Base-by-base conservation (phyloP, 2,888 invertebrate genomes). In the Zaprionus lineosus region DNA sequence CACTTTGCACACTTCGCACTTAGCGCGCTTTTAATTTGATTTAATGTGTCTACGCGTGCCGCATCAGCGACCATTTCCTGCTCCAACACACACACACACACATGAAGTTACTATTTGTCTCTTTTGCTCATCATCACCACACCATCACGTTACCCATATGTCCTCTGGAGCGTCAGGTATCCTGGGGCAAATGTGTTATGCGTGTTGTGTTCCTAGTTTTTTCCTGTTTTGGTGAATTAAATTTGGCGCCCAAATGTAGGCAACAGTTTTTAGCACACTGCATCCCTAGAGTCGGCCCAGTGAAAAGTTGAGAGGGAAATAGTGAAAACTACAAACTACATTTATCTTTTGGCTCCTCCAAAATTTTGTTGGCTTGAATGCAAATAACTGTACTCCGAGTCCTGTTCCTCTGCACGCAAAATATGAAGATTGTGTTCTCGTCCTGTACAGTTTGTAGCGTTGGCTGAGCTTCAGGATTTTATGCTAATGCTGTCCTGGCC, bases 11-110 rank as follows among this genome's bases (percentile, higher is more conserved):
- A 60, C 66, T 71, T 71, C 44, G 65, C 68, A 69, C 65, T 79
- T 78, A 68, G 74, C 74, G 66, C 65, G 71, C 74, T 77, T 86
- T 86, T 85, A 84, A 84, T 84, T 84, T 84, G 86, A 84, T 84
- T 86, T 86, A 84, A 84, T 79, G 81, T 67, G 76, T 79, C 83
- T 82, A 76, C 61, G 79, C 79, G 84, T 73, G 74, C 61, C 65
- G 51, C 60, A 37, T 58, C 68, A 55, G 39, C 48, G 52, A 63
- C 55, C 47, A 34, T 44, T 56, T 46, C 50, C 48, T 19, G 33
- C 60, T 36, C 44, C 6, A 44, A 52, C 29, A 7, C 61, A 24
- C 55, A 3, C 29, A 3, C 26, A 6, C 11, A 1, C 29, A 24
- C 29, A 7, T 56, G 26, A 51, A 3, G 19, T 2, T 21, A 5